These are phyloP conservation scores for Steinernema hermaphroditum DNA, from an alignment of 2,888 invertebrate species.

Conservation along the genomic window DNA sequence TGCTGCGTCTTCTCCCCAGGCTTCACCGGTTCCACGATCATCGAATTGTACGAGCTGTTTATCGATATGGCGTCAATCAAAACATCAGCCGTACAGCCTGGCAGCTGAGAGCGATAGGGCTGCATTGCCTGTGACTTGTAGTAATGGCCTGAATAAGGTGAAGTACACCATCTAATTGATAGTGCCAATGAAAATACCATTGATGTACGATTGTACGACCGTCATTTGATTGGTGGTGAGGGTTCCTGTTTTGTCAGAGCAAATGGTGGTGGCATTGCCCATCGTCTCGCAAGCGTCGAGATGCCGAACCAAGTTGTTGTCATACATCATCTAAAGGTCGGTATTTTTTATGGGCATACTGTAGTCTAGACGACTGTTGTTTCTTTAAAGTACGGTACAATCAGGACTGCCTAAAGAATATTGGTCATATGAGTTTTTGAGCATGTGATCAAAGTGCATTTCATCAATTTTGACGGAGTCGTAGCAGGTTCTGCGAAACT, in stretches of 20 bases:
- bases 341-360: too few species aligned
- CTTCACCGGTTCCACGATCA: constrained; percentile 59
- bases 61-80: constrained; percentile 81
- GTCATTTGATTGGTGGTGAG: constrained; percentile 72
- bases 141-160: constrained; percentile 21
- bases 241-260: constrained; percentile 71
- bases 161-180: background rate
- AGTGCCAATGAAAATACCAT: constrained; percentile 39
- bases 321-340: constrained; percentile 69
- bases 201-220: constrained; percentile 72
- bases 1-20: constrained; percentile 66
- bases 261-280: constrained; percentile 72
- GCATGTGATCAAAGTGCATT: too few species aligned
- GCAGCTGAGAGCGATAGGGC: constrained; percentile 41
- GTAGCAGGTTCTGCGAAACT: too few species aligned
- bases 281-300: constrained; percentile 71
- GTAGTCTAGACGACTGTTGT: too few species aligned
- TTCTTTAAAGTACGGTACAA: too few species aligned
- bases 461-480: too few species aligned
- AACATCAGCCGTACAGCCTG: constrained; percentile 67
- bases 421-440: too few species aligned
- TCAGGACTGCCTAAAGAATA: too few species aligned
- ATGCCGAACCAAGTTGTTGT: constrained; percentile 71
- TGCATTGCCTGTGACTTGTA: constrained; percentile 24
- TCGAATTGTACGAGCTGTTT: constrained; percentile 64